Evolutionary conservation across 1,140 invertebrate genomes (phyloP).

Genomic region (Pogonomyrmex barbatus): DNA sequence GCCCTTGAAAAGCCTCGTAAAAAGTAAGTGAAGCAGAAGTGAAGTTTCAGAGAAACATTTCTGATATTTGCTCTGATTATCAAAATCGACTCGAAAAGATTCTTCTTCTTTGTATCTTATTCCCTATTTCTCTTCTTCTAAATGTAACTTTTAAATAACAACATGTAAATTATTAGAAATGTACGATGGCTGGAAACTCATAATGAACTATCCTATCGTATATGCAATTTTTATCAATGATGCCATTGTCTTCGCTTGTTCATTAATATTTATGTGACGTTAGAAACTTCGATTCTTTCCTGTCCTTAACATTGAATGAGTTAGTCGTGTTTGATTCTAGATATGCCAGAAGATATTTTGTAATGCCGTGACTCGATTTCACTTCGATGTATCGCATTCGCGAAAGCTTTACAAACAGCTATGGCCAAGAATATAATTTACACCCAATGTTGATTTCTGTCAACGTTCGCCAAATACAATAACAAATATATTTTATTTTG

Average conservation of each 20-base stretch:
- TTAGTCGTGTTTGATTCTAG: constrained; percentile 63
- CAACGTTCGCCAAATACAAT: background rate
- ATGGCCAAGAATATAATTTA: background rate
- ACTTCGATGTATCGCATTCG: constrained; percentile 64
- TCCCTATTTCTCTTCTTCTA: background rate
- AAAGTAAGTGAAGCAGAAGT: background rate
- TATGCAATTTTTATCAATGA: constrained; percentile 12
- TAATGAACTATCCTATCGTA: background rate
- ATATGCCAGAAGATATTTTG: constrained; percentile 70
- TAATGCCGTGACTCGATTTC: constrained; percentile 69
- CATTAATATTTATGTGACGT: constrained; percentile 48
- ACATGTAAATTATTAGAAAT: background rate
- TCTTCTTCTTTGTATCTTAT: background rate
- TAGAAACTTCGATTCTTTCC: constrained; percentile 70
- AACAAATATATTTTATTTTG: background rate
- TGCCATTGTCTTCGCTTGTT: constrained; percentile 54
- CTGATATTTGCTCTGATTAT: background rate
- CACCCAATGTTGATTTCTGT: background rate
- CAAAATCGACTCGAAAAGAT: background rate
- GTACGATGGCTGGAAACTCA: background rate
- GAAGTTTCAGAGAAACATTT: background rate
- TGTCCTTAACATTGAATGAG: constrained; percentile 76
- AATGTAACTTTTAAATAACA: background rate
- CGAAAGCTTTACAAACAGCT: background rate
- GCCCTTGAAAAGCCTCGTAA: background rate